Percentiles rank a stretch among this genome's conserved stretches.
These are phyloP conservation scores for Drosophila truncata DNA, from an alignment of 1,140 invertebrate species.

Conservation along the genomic window DNA sequence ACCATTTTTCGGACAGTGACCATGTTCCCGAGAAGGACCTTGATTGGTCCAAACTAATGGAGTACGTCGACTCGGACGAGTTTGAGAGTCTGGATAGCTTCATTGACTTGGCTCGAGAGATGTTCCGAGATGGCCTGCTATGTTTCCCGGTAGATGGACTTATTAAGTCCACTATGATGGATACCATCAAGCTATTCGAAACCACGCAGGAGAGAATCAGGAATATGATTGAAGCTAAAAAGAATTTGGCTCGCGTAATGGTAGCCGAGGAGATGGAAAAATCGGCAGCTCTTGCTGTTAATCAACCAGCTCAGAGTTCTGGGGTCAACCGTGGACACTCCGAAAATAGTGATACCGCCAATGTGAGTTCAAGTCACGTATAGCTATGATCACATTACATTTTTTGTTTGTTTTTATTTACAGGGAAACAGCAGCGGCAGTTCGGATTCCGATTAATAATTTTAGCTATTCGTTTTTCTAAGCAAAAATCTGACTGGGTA, in stretches of 20 bases:
- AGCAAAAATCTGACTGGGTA: not conserved
- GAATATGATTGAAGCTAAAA: not conserved
- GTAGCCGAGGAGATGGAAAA: not conserved
- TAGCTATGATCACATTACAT: too few species aligned
- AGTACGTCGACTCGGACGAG: not conserved
- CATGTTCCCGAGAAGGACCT: not conserved
- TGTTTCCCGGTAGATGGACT: not conserved
- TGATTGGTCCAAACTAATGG: not conserved
- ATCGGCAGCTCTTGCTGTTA: too few species aligned
- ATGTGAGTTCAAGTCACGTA: not conserved
- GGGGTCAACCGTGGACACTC: not conserved
- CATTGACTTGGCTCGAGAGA: not conserved
- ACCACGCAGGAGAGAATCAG: not conserved
- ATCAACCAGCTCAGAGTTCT: not conserved
- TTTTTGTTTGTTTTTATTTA: not conserved
- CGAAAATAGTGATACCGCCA: not conserved
- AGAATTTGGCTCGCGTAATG: not conserved
- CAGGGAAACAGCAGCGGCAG: not conserved
- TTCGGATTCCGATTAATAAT: not conserved
- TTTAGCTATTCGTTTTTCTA: not conserved
- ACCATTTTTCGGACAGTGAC: not conserved
- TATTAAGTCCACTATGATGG: not conserved
- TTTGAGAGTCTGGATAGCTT: constrained; percentile 1
- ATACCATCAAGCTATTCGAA: not conserved
- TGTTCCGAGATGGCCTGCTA: not conserved